Evolutionary conservation across 2,113 vertebrate genomes (phyloP).

Genomic region (Caracal caracal): DNA sequence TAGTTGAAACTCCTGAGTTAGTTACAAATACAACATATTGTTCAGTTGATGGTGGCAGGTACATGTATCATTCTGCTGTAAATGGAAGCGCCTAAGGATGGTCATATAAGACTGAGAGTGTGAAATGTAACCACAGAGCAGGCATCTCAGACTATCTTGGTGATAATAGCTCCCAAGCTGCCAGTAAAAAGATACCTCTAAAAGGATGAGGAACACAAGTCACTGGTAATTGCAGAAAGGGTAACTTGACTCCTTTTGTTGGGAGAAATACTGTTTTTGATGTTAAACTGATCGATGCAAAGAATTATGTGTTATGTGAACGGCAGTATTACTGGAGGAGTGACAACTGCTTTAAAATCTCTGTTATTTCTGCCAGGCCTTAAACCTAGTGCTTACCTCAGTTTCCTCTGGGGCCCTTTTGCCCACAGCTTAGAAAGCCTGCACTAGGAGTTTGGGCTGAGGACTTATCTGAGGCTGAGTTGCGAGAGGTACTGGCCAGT

Average conservation of each 20-base stretch:
- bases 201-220: not conserved
- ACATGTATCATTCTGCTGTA: not conserved
- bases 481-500: not conserved
- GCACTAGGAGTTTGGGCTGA: not conserved
- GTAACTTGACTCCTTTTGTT: not conserved
- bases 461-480: not conserved
- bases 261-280: not conserved
- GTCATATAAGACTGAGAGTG: not conserved
- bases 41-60: not conserved
- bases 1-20: not conserved
- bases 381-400: not conserved
- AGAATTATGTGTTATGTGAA: conserved; percentile 6
- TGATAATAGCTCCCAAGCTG: not conserved
- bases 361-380: not conserved
- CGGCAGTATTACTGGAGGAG: not conserved
- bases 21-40: not conserved
- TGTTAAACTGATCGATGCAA: conserved; percentile 51
- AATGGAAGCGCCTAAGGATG: not conserved
- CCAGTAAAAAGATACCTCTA: not conserved
- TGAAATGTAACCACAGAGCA: not conserved
- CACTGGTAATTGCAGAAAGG: not conserved
- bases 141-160: not conserved
- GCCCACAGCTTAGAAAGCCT: not conserved
- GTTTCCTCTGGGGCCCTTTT: not conserved
- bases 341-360: not conserved